These are phyloP conservation scores for Drosophila flavopinicola DNA, from an alignment of 2,888 invertebrate genomes.

Conservation along the genomic window DNA sequence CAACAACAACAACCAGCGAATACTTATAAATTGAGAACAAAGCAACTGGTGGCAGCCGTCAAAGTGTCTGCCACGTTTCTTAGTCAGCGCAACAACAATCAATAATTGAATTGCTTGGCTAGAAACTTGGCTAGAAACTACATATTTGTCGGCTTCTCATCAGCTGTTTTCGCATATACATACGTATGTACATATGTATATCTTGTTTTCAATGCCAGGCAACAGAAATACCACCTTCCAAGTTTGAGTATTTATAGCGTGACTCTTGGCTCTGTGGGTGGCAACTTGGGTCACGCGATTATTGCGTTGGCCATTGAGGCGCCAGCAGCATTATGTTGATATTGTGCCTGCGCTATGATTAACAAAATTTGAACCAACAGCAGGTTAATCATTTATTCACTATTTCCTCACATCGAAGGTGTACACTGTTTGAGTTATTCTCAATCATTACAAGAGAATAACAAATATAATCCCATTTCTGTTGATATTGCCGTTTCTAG, in stretches of 20 bases:
- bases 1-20: no score
- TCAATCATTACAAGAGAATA: no score
- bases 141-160: slow-evolving; percentile 25
- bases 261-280: slow-evolving; percentile 43
- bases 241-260: slow-evolving; percentile 50
- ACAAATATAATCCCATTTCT: no score
- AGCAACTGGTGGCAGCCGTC: slow-evolving; percentile 73
- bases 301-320: slow-evolving; percentile 45
- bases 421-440: no score
- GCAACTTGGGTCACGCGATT: slow-evolving; percentile 57
- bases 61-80: slow-evolving; percentile 52
- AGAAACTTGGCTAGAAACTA: slow-evolving; percentile 21
- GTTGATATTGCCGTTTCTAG: no score
- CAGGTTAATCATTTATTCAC: slow-evolving; percentile 10
- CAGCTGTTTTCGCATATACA: slow-evolving; percentile 58
- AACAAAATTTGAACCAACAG: slow-evolving; percentile 13
- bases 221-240: slow-evolving; percentile 1
- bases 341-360: slow-evolving; percentile 16
- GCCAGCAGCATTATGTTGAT: slow-evolving; percentile 31
- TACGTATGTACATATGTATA: neutral
- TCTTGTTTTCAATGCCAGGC: slow-evolving; percentile 34
- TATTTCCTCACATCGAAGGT: no score
- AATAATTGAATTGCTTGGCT: slow-evolving; percentile 69
- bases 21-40: no score
- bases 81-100: slow-evolving; percentile 45